These are phyloP conservation scores for Podarcis cretensis DNA, from an alignment of 2,113 vertebrate genomes.

Conservation along the genomic window DNA sequence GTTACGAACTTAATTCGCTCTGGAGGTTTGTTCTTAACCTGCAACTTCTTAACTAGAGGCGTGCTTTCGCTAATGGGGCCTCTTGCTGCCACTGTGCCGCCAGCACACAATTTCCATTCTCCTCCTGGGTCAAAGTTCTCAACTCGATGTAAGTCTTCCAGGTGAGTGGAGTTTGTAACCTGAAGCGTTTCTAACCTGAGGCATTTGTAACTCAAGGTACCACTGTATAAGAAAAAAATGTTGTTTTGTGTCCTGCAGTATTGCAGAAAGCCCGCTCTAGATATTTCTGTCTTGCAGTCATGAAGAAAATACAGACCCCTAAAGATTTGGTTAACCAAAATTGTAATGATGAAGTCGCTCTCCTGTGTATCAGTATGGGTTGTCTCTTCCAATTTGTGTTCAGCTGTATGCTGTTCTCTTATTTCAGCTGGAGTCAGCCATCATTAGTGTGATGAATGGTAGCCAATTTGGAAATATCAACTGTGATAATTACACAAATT, in stretches of 20 bases:
- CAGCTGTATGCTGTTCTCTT: background rate
- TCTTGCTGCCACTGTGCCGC: too few species aligned
- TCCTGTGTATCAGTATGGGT: background rate
- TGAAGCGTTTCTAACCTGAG: too few species aligned
- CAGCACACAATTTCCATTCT: too few species aligned
- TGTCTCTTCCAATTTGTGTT: constrained; percentile 20
- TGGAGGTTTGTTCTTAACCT: too few species aligned
- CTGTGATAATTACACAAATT: constrained; percentile 12
- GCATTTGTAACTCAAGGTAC: too few species aligned
- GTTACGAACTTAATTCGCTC: too few species aligned
- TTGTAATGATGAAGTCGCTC: background rate
- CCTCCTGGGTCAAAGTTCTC: too few species aligned
- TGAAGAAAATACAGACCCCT: background rate
- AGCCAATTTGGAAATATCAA: background rate
- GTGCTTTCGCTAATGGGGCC: too few species aligned
- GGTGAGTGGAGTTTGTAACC: too few species aligned
- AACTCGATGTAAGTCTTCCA: too few species aligned
- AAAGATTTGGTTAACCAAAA: constrained; percentile 6
- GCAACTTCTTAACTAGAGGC: too few species aligned
- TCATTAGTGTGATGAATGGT: background rate
- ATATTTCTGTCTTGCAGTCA: background rate
- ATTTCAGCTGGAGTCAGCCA: background rate
- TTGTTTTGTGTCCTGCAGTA: background rate
- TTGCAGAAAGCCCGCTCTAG: background rate
- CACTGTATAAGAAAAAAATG: background rate